Base-by-base conservation (phyloP, 2,113 vertebrate species). In the Choloepus hoffmanni region DNA sequence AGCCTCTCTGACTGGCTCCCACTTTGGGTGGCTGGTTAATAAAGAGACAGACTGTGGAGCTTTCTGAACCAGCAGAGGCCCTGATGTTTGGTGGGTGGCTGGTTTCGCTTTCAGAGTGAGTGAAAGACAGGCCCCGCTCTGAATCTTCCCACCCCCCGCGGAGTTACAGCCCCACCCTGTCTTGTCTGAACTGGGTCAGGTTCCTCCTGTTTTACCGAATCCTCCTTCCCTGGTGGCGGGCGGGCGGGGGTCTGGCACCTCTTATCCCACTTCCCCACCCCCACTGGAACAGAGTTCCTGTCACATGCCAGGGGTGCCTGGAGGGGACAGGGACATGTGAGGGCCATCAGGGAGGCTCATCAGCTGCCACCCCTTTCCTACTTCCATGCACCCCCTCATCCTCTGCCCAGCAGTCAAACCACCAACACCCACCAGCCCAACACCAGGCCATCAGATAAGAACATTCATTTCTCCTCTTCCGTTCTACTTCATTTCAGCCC, bases 21-120 rank as follows among this genome's bases (percentile, higher is more conserved):
- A 81, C 21, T 78, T 24, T 6, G 53, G 50, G 90, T 40, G 76
- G 48, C 63, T 81, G 84, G 58, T 26, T 92, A 62, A 63, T 33
- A 70, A 30, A 45, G 55, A 78, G 68, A 72, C 63, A 36, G 84
- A 77, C 85, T 70, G 73, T 72, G 4, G n/a, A 89, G 62, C 74
- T 58, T 45, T 88, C 92, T 62, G 55, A 55, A 62, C 15, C 0
- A 43, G 50, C 84, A 18, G 83, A 43, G 96, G 86, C 95, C 95
- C 79, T 50, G 28, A 1, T 28, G 67, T 62, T 63, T 67, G 96
- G 94, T 91, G 93, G 96, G 96, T 93, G 95, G 89, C 95, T 95
- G 65, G 96, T 98, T 98, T 98, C 97, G 0, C 95, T 98, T 98
- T 97, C 97, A 77, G 63, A 36, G 83, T 97, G 97, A 97, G n/a